Evolutionary conservation across 2,888 invertebrate species (phyloP).

Genomic region (Apamea anceps): DNA sequence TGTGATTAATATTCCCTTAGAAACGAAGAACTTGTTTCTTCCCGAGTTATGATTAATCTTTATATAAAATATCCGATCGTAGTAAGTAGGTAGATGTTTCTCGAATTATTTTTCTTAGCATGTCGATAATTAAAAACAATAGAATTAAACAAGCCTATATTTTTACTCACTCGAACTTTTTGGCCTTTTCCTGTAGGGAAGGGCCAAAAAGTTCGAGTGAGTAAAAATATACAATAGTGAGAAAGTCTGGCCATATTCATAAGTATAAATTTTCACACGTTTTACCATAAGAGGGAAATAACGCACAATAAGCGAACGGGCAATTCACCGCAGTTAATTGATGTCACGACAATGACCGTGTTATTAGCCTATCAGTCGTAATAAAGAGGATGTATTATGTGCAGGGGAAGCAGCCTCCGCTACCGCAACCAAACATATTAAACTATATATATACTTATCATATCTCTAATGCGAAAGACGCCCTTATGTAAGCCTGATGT

Average conservation of each 20-base stretch:
- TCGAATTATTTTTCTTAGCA: neutral
- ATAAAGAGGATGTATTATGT: conserved; percentile 58
- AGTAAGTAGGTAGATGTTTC: neutral
- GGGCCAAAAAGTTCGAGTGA: conserved; percentile 23
- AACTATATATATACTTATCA: conserved; percentile 26
- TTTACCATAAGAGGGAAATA: conserved; percentile 74
- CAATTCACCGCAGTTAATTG: conserved; percentile 79
- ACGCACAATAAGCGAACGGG: conserved; percentile 57
- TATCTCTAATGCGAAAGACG: conserved; percentile 38
- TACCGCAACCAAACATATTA: conserved; percentile 43
- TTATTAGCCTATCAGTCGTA: conserved; percentile 68
- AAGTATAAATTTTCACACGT: conserved; percentile 72
- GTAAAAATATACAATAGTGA: neutral
- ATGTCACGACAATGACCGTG: conserved; percentile 78
- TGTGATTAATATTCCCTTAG: conserved; percentile 69
- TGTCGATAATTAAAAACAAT: neutral
- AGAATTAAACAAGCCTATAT: neutral
- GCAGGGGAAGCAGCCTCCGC: conserved; percentile 34
- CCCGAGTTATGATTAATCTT: conserved; percentile 56
- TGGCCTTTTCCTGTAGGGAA: conserved; percentile 67
- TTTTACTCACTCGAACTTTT: neutral
- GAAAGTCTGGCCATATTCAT: conserved; percentile 52
- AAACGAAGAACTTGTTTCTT: conserved; percentile 48
- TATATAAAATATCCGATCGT: conserved; percentile 25
- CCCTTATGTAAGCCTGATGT: conserved; percentile 42